These are phyloP conservation scores for Poliocrania exsul DNA, from an alignment of 2,797 vertebrate genomes.

Conservation along the genomic window DNA sequence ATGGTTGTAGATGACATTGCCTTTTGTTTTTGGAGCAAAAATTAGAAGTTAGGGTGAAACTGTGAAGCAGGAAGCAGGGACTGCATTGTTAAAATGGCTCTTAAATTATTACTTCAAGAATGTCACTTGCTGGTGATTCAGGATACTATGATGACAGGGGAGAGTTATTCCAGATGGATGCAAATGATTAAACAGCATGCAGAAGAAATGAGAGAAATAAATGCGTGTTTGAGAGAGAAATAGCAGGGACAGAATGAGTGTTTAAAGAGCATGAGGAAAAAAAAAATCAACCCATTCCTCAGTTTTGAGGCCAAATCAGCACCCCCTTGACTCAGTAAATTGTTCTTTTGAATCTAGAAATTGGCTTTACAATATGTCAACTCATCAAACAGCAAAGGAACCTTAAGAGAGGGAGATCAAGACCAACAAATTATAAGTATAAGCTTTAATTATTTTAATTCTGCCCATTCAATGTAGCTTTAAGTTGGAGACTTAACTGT, in stretches of 20 bases:
- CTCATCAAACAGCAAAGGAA: neutral
- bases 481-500: neutral
- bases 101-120: slow-evolving; percentile 64
- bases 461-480: neutral
- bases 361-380: slow-evolving; percentile 11
- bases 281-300: slow-evolving; percentile 12
- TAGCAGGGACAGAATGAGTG: neutral
- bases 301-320: slow-evolving; percentile 15
- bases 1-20: slow-evolving; percentile 34
- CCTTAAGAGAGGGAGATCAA: neutral
- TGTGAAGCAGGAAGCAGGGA: slow-evolving; percentile 24
- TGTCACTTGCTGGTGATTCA: slow-evolving; percentile 56
- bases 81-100: slow-evolving; percentile 22
- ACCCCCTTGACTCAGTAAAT: slow-evolving; percentile 24
- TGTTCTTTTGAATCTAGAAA: slow-evolving; percentile 54
- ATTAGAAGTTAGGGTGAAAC: slow-evolving; percentile 49
- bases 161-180: slow-evolving; percentile 55
- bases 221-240: neutral
- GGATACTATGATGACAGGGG: slow-evolving; percentile 20
- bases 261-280: slow-evolving; percentile 16
- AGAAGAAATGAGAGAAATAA: slow-evolving; percentile 34
- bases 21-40: slow-evolving; percentile 62
- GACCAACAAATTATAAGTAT: neutral
- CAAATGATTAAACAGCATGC: slow-evolving; percentile 31
- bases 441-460: neutral